A percentile compares a stretch with the other conserved stretches of the same genome.
phyloP scores from a whole-genome alignment of 1,140 invertebrate genomes.

The Eumaeus atala region DNA sequence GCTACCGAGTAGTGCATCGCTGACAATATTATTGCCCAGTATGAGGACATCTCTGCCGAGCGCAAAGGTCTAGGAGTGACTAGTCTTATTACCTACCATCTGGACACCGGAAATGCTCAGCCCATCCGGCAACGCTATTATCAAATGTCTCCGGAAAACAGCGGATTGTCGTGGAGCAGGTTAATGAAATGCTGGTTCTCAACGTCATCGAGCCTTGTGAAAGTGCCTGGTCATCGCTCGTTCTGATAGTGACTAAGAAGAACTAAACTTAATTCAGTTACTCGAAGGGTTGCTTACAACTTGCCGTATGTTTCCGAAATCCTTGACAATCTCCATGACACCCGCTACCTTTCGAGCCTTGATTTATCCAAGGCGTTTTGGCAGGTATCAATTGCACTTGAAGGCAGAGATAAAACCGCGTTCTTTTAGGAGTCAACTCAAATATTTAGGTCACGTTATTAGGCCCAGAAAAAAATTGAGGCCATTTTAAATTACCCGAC shows the following conservation, averaged over 20 bases:
- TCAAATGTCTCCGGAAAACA: slow-evolving; percentile 26
- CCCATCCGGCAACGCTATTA: slow-evolving; percentile 26
- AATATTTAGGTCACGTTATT: slow-evolving; percentile 15
- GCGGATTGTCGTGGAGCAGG: slow-evolving; percentile 19
- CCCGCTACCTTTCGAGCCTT: slow-evolving; percentile 21
- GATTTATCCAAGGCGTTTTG: slow-evolving; percentile 27
- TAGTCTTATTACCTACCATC: slow-evolving; percentile 20
- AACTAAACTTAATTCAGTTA: slow-evolving; percentile 26
- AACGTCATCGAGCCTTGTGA: too few relatives aligned
- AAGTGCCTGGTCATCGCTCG: too few relatives aligned
- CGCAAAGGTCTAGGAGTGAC: slow-evolving; percentile 21
- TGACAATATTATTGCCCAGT: slow-evolving; percentile 18
- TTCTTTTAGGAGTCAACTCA: slow-evolving; percentile 17
- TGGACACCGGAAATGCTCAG: slow-evolving; percentile 25
- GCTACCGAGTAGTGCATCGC: slow-evolving; percentile 1
- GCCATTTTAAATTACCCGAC: slow-evolving; percentile 18
- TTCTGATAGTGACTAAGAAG: too few relatives aligned
- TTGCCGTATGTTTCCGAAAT: slow-evolving; percentile 27
- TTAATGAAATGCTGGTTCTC: slow-evolving; percentile 22
- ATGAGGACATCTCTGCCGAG: slow-evolving; percentile 19
- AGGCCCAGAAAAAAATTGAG: slow-evolving; percentile 11
- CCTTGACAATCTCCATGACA: slow-evolving; percentile 24
- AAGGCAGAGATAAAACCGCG: slow-evolving; percentile 24
- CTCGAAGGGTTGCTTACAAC: slow-evolving; percentile 25
- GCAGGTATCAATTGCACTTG: slow-evolving; percentile 19